phyloP scores from a whole-genome alignment of 2,888 invertebrate genomes.

The Entomobrya multifasciata region DNA sequence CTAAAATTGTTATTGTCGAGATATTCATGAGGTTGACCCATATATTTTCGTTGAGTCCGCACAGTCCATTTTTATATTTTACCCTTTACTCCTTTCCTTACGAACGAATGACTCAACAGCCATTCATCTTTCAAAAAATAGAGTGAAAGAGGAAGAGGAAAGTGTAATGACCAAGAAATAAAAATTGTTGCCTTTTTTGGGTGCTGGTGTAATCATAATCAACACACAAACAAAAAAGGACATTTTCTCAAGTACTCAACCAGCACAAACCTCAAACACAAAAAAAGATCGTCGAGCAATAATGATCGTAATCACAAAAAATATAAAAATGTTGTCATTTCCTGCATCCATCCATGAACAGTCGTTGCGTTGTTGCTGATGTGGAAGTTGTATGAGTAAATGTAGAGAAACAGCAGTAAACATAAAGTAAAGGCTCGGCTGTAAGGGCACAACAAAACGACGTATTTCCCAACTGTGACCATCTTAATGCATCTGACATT shows the following conservation, averaged over 20 bases:
- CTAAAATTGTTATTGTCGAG: conserved; percentile 7
- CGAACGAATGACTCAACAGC: no score
- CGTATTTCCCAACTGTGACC: conserved; percentile 29
- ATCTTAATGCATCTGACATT: conserved; percentile 37
- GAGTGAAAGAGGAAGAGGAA: conserved; percentile 37
- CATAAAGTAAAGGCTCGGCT: no score
- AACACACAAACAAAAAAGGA: not conserved
- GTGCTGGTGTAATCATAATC: conserved; percentile 12
- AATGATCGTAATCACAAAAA: conserved; percentile 29
- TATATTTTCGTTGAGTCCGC: not conserved
- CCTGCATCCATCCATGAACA: no score
- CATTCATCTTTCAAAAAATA: conserved; percentile 32
- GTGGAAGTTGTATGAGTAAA: no score
- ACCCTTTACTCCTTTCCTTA: no score
- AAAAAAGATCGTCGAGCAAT: not conserved
- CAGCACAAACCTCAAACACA: not conserved
- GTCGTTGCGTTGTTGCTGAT: no score
- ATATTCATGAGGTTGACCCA: conserved; percentile 40
- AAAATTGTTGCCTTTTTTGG: conserved; percentile 11
- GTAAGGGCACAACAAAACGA: no score
- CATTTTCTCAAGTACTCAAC: conserved; percentile 10
- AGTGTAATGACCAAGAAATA: conserved; percentile 34
- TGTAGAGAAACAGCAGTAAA: no score
- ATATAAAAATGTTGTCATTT: conserved; percentile 36
- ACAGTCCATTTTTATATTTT: no score